Conservation (phyloP, 2,797 vertebrate species). For the Rhinogobio ventralis region DNA sequence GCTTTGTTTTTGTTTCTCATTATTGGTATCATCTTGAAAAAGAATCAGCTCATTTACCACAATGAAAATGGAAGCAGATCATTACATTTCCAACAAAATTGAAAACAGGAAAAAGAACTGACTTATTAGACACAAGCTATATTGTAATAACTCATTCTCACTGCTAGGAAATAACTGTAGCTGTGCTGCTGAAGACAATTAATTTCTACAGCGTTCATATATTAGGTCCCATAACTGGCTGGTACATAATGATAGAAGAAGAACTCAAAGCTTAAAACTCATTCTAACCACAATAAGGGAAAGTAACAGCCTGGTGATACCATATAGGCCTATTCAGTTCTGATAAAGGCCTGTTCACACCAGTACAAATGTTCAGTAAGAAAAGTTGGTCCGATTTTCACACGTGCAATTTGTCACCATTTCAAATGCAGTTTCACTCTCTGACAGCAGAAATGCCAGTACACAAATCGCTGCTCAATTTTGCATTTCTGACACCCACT, state of each 20-base stretch:
- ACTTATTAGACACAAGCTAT: slow-evolving; percentile 3
- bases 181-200: slow-evolving; percentile 26
- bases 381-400: background rate
- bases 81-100: slow-evolving; percentile 24
- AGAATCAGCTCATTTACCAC: slow-evolving; percentile 26
- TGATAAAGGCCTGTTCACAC: background rate
- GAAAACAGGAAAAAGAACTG: background rate
- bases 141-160: background rate
- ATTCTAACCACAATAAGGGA: background rate
- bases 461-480: background rate
- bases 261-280: background rate
- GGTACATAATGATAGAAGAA: background rate
- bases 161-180: background rate
- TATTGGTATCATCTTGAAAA: slow-evolving; percentile 15
- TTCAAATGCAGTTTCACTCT: background rate
- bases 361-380: background rate
- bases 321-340: background rate
- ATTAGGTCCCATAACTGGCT: background rate
- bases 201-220: background rate
- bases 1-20: slow-evolving; percentile 21
- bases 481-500: background rate
- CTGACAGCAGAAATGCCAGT: background rate
- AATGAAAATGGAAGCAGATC: slow-evolving; percentile 27
- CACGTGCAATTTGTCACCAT: background rate
- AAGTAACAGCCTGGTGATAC: background rate